These are phyloP conservation scores for Nestor notabilis DNA, from an alignment of 2,113 vertebrate species.

Conservation along the genomic window DNA sequence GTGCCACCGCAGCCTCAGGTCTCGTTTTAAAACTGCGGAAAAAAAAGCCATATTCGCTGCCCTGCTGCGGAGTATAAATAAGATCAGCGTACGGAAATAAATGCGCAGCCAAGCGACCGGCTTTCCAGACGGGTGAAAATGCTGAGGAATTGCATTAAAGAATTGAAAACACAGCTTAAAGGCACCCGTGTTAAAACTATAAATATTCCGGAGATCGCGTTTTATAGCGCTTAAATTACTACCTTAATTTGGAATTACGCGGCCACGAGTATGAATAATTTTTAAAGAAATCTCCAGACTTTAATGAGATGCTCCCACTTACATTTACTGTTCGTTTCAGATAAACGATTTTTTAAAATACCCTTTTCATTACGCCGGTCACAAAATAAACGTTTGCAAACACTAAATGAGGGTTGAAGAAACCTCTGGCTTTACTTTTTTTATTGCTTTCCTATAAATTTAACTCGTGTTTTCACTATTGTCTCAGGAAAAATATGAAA, in stretches of 20 bases:
- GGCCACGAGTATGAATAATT: not conserved
- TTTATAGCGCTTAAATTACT: not conserved
- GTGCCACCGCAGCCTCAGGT: not conserved
- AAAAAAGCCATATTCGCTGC: not conserved
- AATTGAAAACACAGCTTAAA: not conserved
- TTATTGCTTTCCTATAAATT: constrained; percentile 28
- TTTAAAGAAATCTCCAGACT: not conserved
- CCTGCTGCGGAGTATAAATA: not conserved
- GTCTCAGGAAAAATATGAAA: constrained; percentile 30
- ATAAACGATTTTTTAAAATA: not conserved
- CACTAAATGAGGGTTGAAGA: constrained; percentile 22
- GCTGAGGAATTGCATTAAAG: not conserved
- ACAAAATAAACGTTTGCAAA: constrained; percentile 10
- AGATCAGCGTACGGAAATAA: not conserved
- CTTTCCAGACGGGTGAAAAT: constrained; percentile 3
- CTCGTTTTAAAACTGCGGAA: not conserved
- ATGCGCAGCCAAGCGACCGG: not conserved
- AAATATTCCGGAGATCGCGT: not conserved
- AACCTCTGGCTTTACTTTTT: constrained; percentile 19
- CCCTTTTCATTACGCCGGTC: constrained; percentile 4
- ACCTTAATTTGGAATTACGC: not conserved
- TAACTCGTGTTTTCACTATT: constrained; percentile 10
- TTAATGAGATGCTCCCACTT: not conserved
- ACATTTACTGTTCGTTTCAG: constrained; percentile 7
- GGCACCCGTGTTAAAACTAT: not conserved